phyloP scores from a whole-genome alignment of 2,797 vertebrate genomes.

The Sandelia bainsii region DNA sequence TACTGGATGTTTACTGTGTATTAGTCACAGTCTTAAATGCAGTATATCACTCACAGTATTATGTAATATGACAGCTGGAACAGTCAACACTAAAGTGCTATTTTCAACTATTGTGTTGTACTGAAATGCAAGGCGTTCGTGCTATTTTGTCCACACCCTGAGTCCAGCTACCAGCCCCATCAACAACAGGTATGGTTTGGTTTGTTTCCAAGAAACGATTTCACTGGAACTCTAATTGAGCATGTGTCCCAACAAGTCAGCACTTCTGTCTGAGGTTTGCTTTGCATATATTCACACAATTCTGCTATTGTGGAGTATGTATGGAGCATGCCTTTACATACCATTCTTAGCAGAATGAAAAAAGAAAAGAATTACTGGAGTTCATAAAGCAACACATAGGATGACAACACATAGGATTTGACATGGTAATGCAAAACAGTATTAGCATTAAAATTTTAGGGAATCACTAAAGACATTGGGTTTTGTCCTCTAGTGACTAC shows the following conservation, averaged over 20 bases:
- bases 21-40: neutral
- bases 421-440: too few relatives aligned
- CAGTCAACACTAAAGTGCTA: neutral
- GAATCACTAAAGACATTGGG: neutral
- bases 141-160: constrained; percentile 3
- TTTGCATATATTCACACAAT: neutral
- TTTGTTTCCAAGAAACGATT: constrained; percentile 24
- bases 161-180: neutral
- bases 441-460: neutral
- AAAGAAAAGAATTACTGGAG: neutral
- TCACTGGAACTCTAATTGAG: neutral
- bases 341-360: neutral
- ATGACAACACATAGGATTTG: too few relatives aligned
- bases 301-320: neutral
- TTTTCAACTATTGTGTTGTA: neutral
- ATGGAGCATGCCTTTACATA: neutral
- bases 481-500: neutral
- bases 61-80: neutral
- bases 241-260: constrained; percentile 17
- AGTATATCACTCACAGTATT: neutral
- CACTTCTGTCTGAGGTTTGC: neutral
- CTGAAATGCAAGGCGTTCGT: neutral
- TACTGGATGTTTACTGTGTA: neutral
- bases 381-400: too few relatives aligned
- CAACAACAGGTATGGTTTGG: neutral